Percentiles rank a stretch among this genome's conserved stretches.
phyloP scores from a whole-genome alignment of 2,797 vertebrate species.

The Sparidentex hasta region DNA sequence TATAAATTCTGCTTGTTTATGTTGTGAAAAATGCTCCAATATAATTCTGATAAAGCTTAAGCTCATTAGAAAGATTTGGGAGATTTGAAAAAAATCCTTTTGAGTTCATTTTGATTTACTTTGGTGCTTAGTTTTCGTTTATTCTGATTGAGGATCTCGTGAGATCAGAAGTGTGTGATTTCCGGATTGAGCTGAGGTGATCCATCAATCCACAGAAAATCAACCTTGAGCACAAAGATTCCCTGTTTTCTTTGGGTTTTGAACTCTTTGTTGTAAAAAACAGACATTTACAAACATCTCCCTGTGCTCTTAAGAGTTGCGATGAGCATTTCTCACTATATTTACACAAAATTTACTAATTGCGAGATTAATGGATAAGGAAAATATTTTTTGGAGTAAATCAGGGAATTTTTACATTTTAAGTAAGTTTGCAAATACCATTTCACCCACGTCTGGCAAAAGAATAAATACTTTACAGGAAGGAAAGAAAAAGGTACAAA shows the following conservation, averaged over 20 bases:
- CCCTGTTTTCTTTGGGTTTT: neutral
- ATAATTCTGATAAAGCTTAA: neutral
- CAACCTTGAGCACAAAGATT: neutral
- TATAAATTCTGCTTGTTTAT: neutral
- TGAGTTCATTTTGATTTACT: neutral
- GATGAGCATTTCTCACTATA: slow-evolving; percentile 11
- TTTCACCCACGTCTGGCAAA: slow-evolving; percentile 22
- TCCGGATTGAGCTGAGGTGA: neutral
- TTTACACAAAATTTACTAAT: neutral
- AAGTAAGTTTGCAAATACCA: slow-evolving; percentile 51
- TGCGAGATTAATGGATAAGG: too few relatives aligned
- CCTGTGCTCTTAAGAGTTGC: neutral
- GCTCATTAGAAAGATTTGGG: neutral
- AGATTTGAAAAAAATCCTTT: neutral
- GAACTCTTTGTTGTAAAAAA: neutral
- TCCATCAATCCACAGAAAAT: neutral
- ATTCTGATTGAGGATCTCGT: too few relatives aligned
- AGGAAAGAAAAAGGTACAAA: slow-evolving; percentile 19
- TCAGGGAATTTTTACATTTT: neutral
- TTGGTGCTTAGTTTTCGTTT: too few relatives aligned
- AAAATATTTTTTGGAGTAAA: neutral
- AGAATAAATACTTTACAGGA: neutral
- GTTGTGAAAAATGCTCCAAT: slow-evolving; percentile 29
- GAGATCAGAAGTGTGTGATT: neutral
- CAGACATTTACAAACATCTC: neutral